A percentile compares a stretch with the other conserved stretches of the same genome.
Conservation (phyloP, 1,140 invertebrate genomes). For the Caenorhabditis remanei region DNA sequence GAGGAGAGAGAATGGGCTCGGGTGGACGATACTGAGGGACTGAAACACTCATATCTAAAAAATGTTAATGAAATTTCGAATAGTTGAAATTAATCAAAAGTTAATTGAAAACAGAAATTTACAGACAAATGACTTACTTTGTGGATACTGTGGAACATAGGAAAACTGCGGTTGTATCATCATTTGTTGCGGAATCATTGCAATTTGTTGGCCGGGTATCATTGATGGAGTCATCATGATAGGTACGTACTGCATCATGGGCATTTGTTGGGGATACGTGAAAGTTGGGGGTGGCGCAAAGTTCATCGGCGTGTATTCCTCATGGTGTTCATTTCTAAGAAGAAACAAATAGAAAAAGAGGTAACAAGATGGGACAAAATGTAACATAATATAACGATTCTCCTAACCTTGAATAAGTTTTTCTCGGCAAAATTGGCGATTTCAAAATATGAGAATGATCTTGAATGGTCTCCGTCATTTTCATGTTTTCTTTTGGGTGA, state of each 20-base stretch:
- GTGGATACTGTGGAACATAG: constrained; percentile 42
- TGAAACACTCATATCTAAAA: neutral
- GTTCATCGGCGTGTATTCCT: constrained; percentile 46
- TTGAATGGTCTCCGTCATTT: constrained; percentile 26
- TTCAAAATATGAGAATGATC: constrained; percentile 52
- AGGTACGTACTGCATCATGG: constrained; percentile 62
- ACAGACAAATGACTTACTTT: constrained; percentile 29
- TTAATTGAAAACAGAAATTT: neutral
- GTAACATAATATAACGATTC: neutral
- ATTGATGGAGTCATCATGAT: constrained; percentile 62
- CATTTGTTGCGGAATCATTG: constrained; percentile 56
- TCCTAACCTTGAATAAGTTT: constrained; percentile 46
- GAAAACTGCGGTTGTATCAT: constrained; percentile 42
- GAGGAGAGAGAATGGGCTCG: constrained; percentile 21
- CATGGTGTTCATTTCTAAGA: constrained; percentile 43
- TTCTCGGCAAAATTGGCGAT: constrained; percentile 39
- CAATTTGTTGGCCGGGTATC: constrained; percentile 51
- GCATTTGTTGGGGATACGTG: constrained; percentile 48
- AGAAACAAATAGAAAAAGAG: neutral
- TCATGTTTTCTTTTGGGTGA: constrained; percentile 33
- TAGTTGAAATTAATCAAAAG: neutral
- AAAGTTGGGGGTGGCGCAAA: constrained; percentile 50
- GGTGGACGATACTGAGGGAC: constrained; percentile 38
- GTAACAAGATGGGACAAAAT: neutral
- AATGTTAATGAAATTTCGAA: neutral